phyloP scores from a whole-genome alignment of 2,113 vertebrate genomes.

The Pandion haliaetus region DNA sequence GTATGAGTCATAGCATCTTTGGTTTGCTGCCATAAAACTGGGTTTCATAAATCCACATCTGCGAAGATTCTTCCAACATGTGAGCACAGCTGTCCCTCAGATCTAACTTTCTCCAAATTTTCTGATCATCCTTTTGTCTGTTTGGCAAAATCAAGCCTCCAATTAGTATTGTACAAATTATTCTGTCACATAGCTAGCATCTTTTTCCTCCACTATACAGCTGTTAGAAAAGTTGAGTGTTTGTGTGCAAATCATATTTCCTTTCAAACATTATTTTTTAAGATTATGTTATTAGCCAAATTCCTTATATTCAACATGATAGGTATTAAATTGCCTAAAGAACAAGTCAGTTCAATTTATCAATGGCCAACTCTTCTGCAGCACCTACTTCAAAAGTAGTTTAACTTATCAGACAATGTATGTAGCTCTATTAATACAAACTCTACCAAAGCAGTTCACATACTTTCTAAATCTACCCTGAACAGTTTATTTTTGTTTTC shows the following conservation, averaged over 20 bases:
- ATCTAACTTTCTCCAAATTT: not conserved
- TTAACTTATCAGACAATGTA: not conserved
- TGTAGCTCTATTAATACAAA: not conserved
- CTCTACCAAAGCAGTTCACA: not conserved
- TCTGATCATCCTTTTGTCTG: slow-evolving; percentile 1
- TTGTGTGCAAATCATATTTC: not conserved
- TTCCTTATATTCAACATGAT: not conserved
- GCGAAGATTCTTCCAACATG: slow-evolving; percentile 5
- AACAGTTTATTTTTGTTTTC: not conserved
- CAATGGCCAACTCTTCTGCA: not conserved
- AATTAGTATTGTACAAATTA: not conserved
- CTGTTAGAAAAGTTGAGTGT: not conserved
- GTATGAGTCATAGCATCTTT: not conserved
- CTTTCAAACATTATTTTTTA: not conserved
- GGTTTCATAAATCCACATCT: slow-evolving; percentile 39
- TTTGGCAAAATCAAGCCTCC: slow-evolving; percentile 32
- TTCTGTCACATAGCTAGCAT: not conserved
- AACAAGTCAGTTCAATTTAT: not conserved
- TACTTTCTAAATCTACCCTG: not conserved
- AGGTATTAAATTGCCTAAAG: not conserved
- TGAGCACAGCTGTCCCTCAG: slow-evolving; percentile 23
- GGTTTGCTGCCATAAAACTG: slow-evolving; percentile 11
- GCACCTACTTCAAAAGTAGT: not conserved
- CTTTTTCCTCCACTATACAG: not conserved
- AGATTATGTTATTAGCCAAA: not conserved